Conservation (phyloP, 2,797 vertebrate species). For the Limnodromus scolopaceus region DNA sequence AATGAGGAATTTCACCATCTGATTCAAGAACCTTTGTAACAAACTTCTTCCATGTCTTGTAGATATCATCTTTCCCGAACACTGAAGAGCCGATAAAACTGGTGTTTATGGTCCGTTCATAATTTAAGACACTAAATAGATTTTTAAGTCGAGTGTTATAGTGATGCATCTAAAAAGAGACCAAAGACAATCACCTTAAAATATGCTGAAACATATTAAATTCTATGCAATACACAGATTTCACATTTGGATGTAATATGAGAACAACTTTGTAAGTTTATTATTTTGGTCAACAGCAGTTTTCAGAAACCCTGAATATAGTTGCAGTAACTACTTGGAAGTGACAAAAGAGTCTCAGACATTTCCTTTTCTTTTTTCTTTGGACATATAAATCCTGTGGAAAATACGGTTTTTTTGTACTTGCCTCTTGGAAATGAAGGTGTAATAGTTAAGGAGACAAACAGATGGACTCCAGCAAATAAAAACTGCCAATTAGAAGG, state of each 20-base stretch:
- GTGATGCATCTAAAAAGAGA: slow-evolving; percentile 41
- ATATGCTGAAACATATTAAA: neutral
- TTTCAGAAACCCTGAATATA: neutral
- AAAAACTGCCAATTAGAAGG: neutral
- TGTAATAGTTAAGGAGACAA: neutral
- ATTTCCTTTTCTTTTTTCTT: neutral
- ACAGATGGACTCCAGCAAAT: neutral
- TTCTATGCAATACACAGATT: neutral
- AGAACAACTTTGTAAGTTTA: neutral
- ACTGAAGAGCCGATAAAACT: slow-evolving; percentile 86
- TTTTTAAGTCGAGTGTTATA: slow-evolving; percentile 77
- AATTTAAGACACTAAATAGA: slow-evolving; percentile 85
- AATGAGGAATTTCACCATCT: slow-evolving; percentile 51
- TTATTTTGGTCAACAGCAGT: neutral
- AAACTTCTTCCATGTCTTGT: slow-evolving; percentile 80
- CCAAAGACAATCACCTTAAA: neutral
- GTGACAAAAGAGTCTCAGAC: neutral
- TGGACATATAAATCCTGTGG: neutral
- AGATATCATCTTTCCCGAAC: slow-evolving; percentile 88
- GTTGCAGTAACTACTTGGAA: neutral
- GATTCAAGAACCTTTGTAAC: slow-evolving; percentile 69
- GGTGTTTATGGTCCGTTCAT: slow-evolving; percentile 77
- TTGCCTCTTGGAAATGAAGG: neutral
- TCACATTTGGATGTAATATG: neutral
- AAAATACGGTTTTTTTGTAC: neutral